Conservation (phyloP, 2,113 vertebrate genomes). For the Microcebus tavaratra region DNA sequence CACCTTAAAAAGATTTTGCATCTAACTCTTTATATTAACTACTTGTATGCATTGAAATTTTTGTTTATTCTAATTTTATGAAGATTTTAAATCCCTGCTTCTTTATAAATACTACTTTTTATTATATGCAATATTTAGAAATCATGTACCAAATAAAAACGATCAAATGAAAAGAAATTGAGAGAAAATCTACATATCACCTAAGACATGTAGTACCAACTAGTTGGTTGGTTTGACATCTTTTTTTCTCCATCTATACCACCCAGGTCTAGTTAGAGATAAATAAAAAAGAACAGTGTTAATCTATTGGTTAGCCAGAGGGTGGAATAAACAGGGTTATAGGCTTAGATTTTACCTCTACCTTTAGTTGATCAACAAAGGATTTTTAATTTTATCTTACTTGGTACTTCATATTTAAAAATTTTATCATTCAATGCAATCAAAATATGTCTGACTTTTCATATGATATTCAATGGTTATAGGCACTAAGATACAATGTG, state of each 20-base stretch:
- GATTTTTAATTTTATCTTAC: neutral
- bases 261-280: neutral
- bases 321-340: neutral
- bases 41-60: neutral
- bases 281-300: neutral
- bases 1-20: neutral
- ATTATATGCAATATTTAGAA: neutral
- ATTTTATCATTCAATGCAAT: neutral
- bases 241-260: neutral
- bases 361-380: neutral
- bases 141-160: neutral
- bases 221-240: neutral
- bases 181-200: neutral
- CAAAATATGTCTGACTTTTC: neutral
- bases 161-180: neutral
- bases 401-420: neutral
- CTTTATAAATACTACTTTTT: neutral
- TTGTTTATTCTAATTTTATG: neutral
- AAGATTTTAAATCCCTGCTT: neutral
- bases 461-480: neutral
- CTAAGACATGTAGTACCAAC: neutral
- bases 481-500: neutral
- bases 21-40: neutral
- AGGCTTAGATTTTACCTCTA: neutral
- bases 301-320: neutral